Percentiles rank a stretch among this genome's conserved stretches.
These are phyloP conservation scores for Kryphioiulus occultus DNA, from an alignment of 2,888 invertebrate species.

Conservation along the genomic window DNA sequence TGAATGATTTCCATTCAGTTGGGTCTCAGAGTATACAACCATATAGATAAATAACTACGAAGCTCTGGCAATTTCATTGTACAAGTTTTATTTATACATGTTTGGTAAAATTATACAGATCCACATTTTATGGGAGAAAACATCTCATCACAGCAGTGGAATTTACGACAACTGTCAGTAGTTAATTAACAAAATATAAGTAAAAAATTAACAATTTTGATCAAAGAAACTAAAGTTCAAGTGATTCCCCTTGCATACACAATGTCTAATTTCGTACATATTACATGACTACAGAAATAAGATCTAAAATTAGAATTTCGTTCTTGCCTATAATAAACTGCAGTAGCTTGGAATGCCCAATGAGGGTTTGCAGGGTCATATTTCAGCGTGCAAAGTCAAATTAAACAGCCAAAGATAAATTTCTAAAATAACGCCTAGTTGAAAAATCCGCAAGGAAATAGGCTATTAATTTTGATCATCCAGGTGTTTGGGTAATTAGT, in stretches of 20 bases:
- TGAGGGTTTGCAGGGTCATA: slow-evolving; percentile 12
- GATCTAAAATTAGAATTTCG: slow-evolving; percentile 13
- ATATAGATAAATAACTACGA: not conserved
- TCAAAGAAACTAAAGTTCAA: slow-evolving; percentile 18
- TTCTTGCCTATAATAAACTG: slow-evolving; percentile 18
- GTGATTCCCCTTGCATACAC: slow-evolving; percentile 23
- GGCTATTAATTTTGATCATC: not conserved
- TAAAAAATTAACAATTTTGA: slow-evolving; percentile 23
- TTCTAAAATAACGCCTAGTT: not conserved
- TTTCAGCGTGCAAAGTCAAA: not conserved
- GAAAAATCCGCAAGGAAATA: not conserved
- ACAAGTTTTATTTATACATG: slow-evolving; percentile 20
- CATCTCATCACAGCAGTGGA: slow-evolving; percentile 23
- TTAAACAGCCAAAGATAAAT: not conserved
- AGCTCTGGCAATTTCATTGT: not conserved
- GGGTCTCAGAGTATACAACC: too few species aligned
- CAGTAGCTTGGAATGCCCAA: not conserved
- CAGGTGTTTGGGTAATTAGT: not conserved
- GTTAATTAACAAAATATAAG: slow-evolving; percentile 21
- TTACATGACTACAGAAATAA: slow-evolving; percentile 11
- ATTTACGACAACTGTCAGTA: slow-evolving; percentile 23
- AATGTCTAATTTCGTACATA: slow-evolving; percentile 14
- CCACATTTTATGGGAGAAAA: slow-evolving; percentile 23
- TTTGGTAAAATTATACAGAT: slow-evolving; percentile 15
- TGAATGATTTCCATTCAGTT: too few species aligned